Evolutionary conservation across 2,888 invertebrate genomes (phyloP).

Genomic region (Cenopis cana): DNA sequence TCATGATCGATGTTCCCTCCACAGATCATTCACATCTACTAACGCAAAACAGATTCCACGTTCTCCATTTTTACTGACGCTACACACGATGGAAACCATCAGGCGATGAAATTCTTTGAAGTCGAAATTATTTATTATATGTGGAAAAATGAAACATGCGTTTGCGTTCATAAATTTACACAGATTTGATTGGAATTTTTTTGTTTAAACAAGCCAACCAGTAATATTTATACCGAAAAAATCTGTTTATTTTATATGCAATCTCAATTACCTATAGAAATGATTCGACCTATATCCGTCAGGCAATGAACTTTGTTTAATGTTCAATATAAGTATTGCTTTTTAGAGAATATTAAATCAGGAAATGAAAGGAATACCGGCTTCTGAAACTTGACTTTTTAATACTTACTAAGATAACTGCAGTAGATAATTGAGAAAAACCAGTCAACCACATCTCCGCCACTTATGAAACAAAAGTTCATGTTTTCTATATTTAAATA

Average conservation of each 20-base stretch:
- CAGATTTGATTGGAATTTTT: constrained; percentile 30
- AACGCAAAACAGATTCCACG: constrained; percentile 65
- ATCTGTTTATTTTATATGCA: constrained; percentile 15
- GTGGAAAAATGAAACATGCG: constrained; percentile 29
- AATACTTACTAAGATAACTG: too few species aligned
- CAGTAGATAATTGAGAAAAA: too few species aligned
- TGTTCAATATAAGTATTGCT: too few species aligned
- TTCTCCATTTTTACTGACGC: constrained; percentile 57
- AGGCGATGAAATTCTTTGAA: constrained; percentile 66
- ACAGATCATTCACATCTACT: constrained; percentile 61
- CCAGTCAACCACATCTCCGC: too few species aligned
- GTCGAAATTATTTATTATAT: constrained; percentile 51
- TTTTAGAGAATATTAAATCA: neutral
- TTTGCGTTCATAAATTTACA: constrained; percentile 35
- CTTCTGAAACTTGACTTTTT: too few species aligned
- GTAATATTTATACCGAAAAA: constrained; percentile 28
- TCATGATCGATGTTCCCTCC: constrained; percentile 64
- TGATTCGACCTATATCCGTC: too few species aligned
- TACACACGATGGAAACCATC: constrained; percentile 65
- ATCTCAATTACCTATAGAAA: neutral
- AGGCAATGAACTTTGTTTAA: too few species aligned
- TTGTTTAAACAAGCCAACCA: constrained; percentile 22
- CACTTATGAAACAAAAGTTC: too few species aligned
- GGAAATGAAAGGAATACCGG: neutral
- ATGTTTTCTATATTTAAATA: too few species aligned